phyloP scores from a whole-genome alignment of 2,113 vertebrate genomes.

The Regulus satrapa region DNA sequence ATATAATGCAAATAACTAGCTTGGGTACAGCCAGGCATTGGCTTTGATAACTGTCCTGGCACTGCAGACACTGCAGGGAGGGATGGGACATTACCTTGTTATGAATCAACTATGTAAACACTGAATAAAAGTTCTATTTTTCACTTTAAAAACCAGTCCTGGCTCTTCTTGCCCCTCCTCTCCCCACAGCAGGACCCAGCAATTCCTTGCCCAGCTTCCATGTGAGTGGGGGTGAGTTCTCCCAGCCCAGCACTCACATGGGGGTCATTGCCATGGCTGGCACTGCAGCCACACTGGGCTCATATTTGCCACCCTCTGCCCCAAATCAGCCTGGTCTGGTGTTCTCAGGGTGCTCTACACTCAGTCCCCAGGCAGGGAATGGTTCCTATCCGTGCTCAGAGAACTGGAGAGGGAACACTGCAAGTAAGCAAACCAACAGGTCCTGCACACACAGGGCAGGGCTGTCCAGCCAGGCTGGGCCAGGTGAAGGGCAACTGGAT shows the following conservation, averaged over 20 bases:
- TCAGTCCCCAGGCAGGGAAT: not conserved
- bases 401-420: not conserved
- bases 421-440: rapidly evolving
- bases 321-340: not conserved
- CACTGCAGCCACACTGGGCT: not conserved
- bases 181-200: not conserved
- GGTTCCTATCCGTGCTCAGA: not conserved
- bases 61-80: not conserved
- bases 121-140: conserved; percentile 72
- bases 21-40: not conserved
- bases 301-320: not conserved
- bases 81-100: not conserved
- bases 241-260: not conserved
- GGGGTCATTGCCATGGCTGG: not conserved
- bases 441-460: not conserved
- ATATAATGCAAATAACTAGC: not conserved
- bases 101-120: not conserved
- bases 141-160: conserved; percentile 25
- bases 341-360: not conserved
- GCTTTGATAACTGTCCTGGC: rapidly evolving
- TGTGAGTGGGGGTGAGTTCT: not conserved
- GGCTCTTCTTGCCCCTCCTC: not conserved
- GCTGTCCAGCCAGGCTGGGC: not conserved
- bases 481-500: not conserved
- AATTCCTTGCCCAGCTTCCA: rapidly evolving